A percentile compares a stretch with the other conserved stretches of the same genome.
Conservation (phyloP, 2,797 vertebrate species). For the Sparus aurata region DNA sequence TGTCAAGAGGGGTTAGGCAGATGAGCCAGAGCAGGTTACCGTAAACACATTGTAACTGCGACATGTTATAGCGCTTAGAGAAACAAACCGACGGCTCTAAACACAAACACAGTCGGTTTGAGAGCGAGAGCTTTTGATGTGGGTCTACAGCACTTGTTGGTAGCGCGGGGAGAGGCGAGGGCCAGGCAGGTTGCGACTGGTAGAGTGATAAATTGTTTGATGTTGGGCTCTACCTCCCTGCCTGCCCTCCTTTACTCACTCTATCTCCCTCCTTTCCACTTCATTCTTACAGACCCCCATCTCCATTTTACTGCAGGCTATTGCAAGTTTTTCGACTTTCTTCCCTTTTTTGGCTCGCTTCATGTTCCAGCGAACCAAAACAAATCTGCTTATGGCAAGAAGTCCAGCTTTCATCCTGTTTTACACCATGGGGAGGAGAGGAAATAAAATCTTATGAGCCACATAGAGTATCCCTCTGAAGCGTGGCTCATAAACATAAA, state of each 20-base stretch:
- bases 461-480: conserved; percentile 6
- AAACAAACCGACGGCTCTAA: conserved; percentile 57
- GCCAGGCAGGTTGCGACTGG: conserved; percentile 78
- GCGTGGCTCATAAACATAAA: conserved; percentile 19
- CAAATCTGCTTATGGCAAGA: conserved; percentile 48
- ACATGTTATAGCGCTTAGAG: conserved; percentile 60
- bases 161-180: conserved; percentile 62
- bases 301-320: conserved; percentile 71
- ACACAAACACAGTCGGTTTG: conserved; percentile 62
- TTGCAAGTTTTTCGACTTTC: conserved; percentile 36
- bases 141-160: conserved; percentile 66
- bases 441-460: conserved; percentile 28
- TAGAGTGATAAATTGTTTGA: conserved; percentile 81
- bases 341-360: conserved; percentile 11
- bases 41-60: conserved; percentile 64
- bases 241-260: conserved; percentile 43
- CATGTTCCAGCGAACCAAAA: conserved; percentile 47
- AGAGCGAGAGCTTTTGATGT: conserved; percentile 69
- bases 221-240: conserved; percentile 65
- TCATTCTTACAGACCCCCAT: conserved; percentile 65
- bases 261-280: conserved; percentile 59
- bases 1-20: conserved; percentile 47
- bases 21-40: conserved; percentile 43
- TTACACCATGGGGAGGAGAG: conserved; percentile 13
- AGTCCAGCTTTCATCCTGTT: conserved; percentile 38